Evolutionary conservation across 1,140 invertebrate genomes (phyloP).

Genomic region (Heliconius hermathena): DNA sequence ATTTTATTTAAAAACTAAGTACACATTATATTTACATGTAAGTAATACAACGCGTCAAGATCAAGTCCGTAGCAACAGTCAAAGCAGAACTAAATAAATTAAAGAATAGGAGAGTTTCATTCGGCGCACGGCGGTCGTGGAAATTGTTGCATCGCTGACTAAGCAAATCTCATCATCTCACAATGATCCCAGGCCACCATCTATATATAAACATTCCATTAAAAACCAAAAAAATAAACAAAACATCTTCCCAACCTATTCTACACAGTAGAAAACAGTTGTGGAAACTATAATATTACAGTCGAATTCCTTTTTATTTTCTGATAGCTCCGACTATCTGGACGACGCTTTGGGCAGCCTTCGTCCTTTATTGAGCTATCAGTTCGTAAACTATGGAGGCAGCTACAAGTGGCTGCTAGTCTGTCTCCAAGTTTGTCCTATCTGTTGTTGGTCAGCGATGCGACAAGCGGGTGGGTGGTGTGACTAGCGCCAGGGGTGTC

Average conservation of each 20-base stretch:
- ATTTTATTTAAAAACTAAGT: conserved; percentile 69
- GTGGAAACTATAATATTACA: conserved; percentile 35
- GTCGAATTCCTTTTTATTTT: conserved; percentile 20
- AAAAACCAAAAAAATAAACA: conserved; percentile 31
- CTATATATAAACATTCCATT: conserved; percentile 28
- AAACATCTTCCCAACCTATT: conserved; percentile 42
- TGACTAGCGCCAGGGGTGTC: conserved; percentile 69
- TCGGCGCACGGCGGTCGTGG: conserved; percentile 54
- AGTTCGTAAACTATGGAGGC: background rate
- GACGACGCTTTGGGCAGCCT: conserved; percentile 29
- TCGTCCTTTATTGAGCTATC: conserved; percentile 18
- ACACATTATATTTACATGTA: conserved; percentile 76
- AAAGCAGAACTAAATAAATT: conserved; percentile 77
- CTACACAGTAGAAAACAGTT: conserved; percentile 47
- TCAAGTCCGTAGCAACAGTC: conserved; percentile 79
- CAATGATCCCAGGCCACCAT: conserved; percentile 32
- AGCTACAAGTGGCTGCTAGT: conserved; percentile 26
- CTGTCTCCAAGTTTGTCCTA: conserved; percentile 31
- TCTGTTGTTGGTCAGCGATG: conserved; percentile 51
- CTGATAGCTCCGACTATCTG: conserved; percentile 32
- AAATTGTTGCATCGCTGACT: conserved; percentile 56
- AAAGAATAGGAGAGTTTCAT: conserved; percentile 61
- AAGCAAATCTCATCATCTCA: conserved; percentile 33
- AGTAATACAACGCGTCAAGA: conserved; percentile 76
- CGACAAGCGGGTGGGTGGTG: conserved; percentile 34